These are phyloP conservation scores for Hyperoplus immaculatus DNA, from an alignment of 2,797 vertebrate species.

Conservation along the genomic window DNA sequence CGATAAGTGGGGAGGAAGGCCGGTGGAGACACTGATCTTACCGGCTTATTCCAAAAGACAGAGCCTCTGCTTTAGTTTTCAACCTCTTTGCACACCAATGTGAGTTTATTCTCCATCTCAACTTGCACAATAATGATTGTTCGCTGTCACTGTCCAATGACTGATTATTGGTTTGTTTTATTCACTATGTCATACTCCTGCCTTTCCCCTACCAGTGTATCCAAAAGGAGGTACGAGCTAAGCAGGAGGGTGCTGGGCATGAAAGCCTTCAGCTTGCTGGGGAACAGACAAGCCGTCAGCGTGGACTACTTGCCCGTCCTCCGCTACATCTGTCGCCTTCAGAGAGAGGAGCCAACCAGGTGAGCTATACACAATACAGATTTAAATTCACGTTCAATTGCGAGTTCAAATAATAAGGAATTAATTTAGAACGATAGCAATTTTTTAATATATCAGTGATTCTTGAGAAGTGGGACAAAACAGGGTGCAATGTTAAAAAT, in stretches of 20 bases:
- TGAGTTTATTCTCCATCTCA: slow-evolving; percentile 57
- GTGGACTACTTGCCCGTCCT: slow-evolving; percentile 91
- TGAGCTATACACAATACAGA: slow-evolving; percentile 54
- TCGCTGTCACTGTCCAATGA: background rate
- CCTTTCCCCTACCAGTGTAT: slow-evolving; percentile 70
- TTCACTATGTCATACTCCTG: background rate
- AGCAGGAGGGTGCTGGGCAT: slow-evolving; percentile 84
- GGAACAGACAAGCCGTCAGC: slow-evolving; percentile 85
- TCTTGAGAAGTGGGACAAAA: too few relatives aligned
- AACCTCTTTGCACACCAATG: slow-evolving; percentile 76
- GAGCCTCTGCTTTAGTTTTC: slow-evolving; percentile 76
- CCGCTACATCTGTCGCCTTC: slow-evolving; percentile 88
- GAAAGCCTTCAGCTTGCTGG: slow-evolving; percentile 79
- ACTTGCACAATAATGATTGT: too few relatives aligned
- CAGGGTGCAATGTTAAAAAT: too few relatives aligned
- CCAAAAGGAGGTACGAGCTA: slow-evolving; percentile 81
- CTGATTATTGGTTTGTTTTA: background rate
- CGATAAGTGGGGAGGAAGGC: slow-evolving; percentile 56
- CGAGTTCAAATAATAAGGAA: background rate
- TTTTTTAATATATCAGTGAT: too few relatives aligned
- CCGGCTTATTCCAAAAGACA: slow-evolving; percentile 66
- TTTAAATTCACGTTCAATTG: background rate
- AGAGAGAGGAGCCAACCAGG: slow-evolving; percentile 87
- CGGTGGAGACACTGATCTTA: slow-evolving; percentile 71
- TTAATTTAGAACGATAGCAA: background rate